Base-by-base conservation (phyloP, 2,113 vertebrate species). In the Apaloderma vittatum region DNA sequence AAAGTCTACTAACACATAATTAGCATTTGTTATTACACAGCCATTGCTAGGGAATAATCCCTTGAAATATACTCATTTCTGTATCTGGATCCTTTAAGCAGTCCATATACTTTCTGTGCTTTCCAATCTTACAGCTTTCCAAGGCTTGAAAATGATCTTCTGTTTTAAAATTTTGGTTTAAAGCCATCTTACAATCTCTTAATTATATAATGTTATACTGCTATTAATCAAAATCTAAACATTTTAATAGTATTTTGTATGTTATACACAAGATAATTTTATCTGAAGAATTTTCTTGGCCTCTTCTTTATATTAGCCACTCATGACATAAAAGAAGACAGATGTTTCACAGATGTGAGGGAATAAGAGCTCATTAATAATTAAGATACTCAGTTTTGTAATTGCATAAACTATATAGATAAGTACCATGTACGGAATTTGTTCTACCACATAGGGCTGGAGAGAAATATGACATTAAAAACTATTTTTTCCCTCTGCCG, bases 401-500 rank as follows among this genome's bases (percentile, higher is more conserved):
- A 92, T 81, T 93, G 20, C 45, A 63, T 94, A 78, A 75, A 78
- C 36, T 82, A 55, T 86, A 80, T 9, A 54, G n/a, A n/a, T 68
- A 70, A 97, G 12, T 74, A 49, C 49, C 43, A 82, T 45, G 65
- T 91, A 70, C 86, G 34, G 66, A 96, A 55, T 87, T 92, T 80
- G 40, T 92, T 95, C 43, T 86, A 67, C 22, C 27, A 46, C 34
- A 76, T 81, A 17, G 11, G 37, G 30, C 27, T 93, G 13, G 71
- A 87, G 76, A 95, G 80, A 87, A 94, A 86, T 48, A 73, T 84
- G 54, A 34, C 23, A 84, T 86, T 96, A 89, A 97, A 95, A 95
- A 23, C 61, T 77, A 58, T 45, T 95, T 86, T 75, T 96, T 96
- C 32, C 16, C 5, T 88, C 48, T 86, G 18, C 23, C 88, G 63